Evolutionary conservation across 2,113 vertebrate species (phyloP), one percentile per base, ranked within the genome.

Genomic region (Salminus brasiliensis): DNA sequence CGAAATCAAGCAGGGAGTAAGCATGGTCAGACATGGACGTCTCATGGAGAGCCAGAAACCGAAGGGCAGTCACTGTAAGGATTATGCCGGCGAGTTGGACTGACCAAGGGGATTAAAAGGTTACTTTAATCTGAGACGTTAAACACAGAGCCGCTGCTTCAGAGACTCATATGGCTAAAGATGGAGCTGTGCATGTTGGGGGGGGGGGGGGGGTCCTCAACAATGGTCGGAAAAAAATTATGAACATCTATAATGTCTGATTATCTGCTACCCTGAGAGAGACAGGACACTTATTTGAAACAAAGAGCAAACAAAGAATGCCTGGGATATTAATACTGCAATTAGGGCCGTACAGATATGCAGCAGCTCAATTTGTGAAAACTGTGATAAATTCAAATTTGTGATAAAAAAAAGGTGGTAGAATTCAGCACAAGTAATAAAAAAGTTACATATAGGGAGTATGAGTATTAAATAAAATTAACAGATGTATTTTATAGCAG

Each of bases 71-170:
- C 74, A 1, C 43, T 43, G 8, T 25, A 15, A 36, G 87, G 91
- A 92, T 92, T 92, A 92, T 84, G 57, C 74, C 16, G 80, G 41
- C 82, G 47, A 73, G 85, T 85, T 5, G 29, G 91, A 87, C 76
- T 88, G 90, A 90, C 90, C 90, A 78, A 81, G 25, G 10, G 86
- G 90, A 92, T 92, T 92, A 89, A 88, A 87, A 92, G 88, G 89
- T 88, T 86, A 88, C 75, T 87, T 89, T 89, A 92, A 91, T 92
- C 90, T 90, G 84, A 57, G 72, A 84, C 77, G 86, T 88, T 84
- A 87, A 90, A 87, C 83, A 83, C 83, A 84, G 32, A 87, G 83
- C 79, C 47, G 66, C n/a, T 86, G 79, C 73, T 39, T 71, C n/a
- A n/a, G 57, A 43, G 5, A 52, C 83, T 86, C 67, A 79, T 67